phyloP scores from a whole-genome alignment of 2,113 vertebrate species.

The Petrocephalus microphthalmus region DNA sequence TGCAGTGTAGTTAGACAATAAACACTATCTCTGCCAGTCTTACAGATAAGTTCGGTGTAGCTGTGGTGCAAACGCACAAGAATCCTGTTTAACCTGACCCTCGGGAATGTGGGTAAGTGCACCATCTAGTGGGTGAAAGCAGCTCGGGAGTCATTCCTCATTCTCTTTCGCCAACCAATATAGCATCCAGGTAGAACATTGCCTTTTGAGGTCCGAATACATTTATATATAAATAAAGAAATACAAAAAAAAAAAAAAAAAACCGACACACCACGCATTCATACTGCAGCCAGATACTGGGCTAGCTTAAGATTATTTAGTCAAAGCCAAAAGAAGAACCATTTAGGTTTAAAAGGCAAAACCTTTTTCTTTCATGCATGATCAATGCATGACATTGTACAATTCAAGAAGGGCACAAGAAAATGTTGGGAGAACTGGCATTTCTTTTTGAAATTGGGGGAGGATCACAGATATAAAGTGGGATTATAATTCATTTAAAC shows the following conservation, averaged over 20 bases:
- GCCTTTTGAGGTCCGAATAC: neutral
- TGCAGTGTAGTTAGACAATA: neutral
- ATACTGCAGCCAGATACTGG: neutral
- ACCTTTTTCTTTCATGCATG: neutral
- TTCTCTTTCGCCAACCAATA: neutral
- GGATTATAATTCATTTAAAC: conserved; percentile 1
- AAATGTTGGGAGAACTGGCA: neutral
- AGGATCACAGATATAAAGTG: neutral
- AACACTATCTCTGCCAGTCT: neutral
- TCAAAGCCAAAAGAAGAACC: neutral
- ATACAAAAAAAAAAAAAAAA: neutral
- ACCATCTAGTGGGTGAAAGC: neutral
- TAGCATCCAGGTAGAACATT: neutral
- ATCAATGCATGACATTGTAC: neutral
- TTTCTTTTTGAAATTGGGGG: neutral
- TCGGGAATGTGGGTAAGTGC: neutral
- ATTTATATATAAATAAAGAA: neutral
- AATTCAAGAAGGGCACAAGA: conserved; percentile 1
- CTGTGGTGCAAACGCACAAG: neutral
- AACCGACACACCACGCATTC: neutral
- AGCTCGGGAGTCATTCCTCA: neutral
- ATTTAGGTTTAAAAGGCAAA: neutral
- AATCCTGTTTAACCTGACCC: neutral
- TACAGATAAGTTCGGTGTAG: neutral
- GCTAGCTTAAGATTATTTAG: neutral